These are phyloP conservation scores for Protobothrops mucrosquamatus DNA, from an alignment of 2,113 vertebrate species.

Conservation along the genomic window DNA sequence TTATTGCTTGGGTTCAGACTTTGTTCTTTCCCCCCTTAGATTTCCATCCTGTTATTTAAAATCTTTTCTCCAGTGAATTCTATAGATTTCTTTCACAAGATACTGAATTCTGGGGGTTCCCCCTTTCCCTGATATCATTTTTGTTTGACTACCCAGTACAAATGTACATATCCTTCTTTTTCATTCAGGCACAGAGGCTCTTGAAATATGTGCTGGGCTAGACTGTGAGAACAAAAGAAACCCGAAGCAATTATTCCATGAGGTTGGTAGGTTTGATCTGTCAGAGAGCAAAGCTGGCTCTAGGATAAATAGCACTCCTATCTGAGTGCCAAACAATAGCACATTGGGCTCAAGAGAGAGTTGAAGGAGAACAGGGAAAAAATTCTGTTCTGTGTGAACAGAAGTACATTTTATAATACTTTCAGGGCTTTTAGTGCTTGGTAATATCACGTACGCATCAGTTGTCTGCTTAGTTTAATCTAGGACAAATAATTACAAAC, in stretches of 20 bases:
- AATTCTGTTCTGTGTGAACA: not conserved
- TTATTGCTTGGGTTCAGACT: not conserved
- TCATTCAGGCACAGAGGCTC: constrained; percentile 42
- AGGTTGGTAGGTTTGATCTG: constrained; percentile 38
- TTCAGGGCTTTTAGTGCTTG: not conserved
- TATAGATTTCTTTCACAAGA: not conserved
- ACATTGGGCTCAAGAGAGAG: not conserved
- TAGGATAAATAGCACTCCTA: not conserved
- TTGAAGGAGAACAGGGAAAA: not conserved
- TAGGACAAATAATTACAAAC: not conserved
- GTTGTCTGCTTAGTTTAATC: not conserved
- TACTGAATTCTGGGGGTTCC: not conserved
- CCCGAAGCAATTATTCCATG: constrained; percentile 45
- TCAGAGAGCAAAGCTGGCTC: not conserved
- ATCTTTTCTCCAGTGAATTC: not conserved
- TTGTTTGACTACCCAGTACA: not conserved
- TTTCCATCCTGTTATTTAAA: not conserved
- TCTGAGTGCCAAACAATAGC: not conserved
- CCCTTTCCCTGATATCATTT: not conserved
- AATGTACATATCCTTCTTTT: not conserved
- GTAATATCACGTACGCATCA: not conserved
- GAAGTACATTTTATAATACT: not conserved
- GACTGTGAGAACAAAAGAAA: constrained; percentile 30
- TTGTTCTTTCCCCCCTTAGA: not conserved
- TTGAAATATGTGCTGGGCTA: constrained; percentile 24